Base-by-base conservation (phyloP, 2,113 vertebrate genomes). In the Podarcis cretensis region DNA sequence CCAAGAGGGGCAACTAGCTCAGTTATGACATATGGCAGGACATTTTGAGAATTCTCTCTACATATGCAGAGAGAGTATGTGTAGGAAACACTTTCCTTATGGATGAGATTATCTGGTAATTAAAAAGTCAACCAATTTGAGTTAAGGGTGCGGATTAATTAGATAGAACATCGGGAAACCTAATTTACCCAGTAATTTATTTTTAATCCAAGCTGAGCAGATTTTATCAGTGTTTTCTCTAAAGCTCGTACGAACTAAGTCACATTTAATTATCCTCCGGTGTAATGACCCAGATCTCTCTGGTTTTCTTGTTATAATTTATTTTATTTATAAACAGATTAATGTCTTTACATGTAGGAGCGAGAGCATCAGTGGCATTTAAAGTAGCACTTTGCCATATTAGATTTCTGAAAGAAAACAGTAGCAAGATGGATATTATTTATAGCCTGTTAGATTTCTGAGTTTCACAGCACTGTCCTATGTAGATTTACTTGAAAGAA, bases 161-260 rank as follows among this genome's bases (percentile, higher is more conserved):
- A 94, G 89, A 91, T 95, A 91, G 92, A 94, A 92, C 89, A 88
- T 37, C 69, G 93, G 89, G 92, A 95, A 95, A 96, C 95, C 84
- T 93, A 91, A 95, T 96, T 96, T 94, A 89, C 89, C 94, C 79
- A 91, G 92, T 83, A 94, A 94, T 96, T 95, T 95, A 91, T 90
- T 93, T 93, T 95, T 96, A 94, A 94, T 94, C 89, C 65, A 85
- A 88, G 73, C 85, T 68, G 84, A 88, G 89, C 92, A 89, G 87
- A 82, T 90, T 89, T 96, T 95, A 94, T 94, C 23, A 20, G 63
- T 83, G 88, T 83, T 94, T 54, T 93, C 89, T 90, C 6, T 85
- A 89, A 94, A 90, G 86, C 48, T 48, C 75, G 54, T 35, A 85
- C 88, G 73, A 94, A 43, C 65, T 30, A 81, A 92, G 92, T 87